Percentiles rank a stretch among this genome's conserved stretches.
Conservation (phyloP, 2,113 vertebrate species). For the Cinclus mexicanus region DNA sequence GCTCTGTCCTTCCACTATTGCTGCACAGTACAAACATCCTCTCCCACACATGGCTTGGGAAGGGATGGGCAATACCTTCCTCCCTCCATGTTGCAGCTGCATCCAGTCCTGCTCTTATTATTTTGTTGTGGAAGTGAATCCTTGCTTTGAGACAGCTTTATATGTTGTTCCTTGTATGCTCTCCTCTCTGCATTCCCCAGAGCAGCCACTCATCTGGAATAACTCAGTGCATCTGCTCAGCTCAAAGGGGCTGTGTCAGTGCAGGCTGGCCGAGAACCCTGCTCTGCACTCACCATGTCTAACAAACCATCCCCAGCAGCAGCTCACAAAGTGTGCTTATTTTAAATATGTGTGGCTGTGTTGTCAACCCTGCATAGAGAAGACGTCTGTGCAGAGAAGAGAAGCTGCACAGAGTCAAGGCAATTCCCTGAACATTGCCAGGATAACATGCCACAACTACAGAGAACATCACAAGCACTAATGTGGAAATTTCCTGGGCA, state of each 20-base stretch:
- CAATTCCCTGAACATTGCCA: rapidly evolving
- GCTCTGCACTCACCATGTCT: neutral
- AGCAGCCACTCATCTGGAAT: neutral
- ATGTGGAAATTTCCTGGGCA: neutral
- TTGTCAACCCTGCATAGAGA: neutral
- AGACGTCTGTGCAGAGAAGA: neutral
- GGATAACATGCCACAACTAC: neutral
- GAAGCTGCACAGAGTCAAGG: neutral
- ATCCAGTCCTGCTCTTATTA: neutral
- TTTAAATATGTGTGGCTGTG: neutral
- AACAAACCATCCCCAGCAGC: neutral
- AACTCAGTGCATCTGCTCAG: neutral
- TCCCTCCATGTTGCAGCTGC: rapidly evolving
- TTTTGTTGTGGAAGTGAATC: neutral
- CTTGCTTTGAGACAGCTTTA: neutral
- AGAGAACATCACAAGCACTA: neutral
- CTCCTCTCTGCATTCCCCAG: neutral
- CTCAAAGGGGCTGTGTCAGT: neutral
- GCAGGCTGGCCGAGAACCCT: neutral
- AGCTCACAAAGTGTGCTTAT: neutral
- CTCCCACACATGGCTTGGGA: neutral
- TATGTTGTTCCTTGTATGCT: rapidly evolving
- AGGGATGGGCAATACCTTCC: neutral
- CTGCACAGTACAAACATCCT: neutral
- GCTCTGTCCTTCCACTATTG: neutral